phyloP scores from a whole-genome alignment of 2,797 vertebrate species.

The Chaetodon trifasciatus region DNA sequence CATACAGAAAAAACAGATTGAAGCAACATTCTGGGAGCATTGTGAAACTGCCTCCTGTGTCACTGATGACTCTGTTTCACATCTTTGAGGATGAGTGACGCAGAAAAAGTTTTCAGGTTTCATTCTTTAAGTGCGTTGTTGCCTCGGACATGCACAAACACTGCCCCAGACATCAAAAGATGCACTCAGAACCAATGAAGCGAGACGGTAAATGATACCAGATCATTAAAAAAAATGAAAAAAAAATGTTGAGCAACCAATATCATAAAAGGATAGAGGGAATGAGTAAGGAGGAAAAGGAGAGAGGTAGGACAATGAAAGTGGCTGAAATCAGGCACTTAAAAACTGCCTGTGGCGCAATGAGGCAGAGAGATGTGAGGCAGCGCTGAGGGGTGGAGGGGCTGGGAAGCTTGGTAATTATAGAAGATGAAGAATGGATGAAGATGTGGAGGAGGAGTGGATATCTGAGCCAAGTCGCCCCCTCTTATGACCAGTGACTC shows the following conservation, averaged over 20 bases:
- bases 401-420: conserved; percentile 66
- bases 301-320: conserved; percentile 40
- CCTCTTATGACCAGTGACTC: conserved; percentile 83
- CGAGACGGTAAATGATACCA: conserved; percentile 60
- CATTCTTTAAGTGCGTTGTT: conserved; percentile 7
- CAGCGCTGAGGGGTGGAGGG: conserved; percentile 46
- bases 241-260: conserved; percentile 20
- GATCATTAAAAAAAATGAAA: conserved; percentile 47
- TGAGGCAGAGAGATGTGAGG: conserved; percentile 50
- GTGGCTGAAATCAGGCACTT: conserved; percentile 39
- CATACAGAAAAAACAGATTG: conserved; percentile 3
- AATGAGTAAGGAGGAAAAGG: conserved; percentile 3
- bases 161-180: conserved; percentile 51
- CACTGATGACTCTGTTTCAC: conserved; percentile 21
- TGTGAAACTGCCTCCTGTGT: conserved; percentile 35
- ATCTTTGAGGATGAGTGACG: conserved; percentile 14
- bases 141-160: conserved; percentile 60
- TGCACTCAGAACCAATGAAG: conserved; percentile 30
- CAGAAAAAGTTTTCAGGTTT: conserved; percentile 27
- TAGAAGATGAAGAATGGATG: conserved; percentile 76
- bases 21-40: conserved; percentile 20
- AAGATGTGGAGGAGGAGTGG: conserved; percentile 74
- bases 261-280: conserved; percentile 36
- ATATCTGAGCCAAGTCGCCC: conserved; percentile 73
- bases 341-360: conserved; percentile 33